A percentile compares a stretch with the other conserved stretches of the same genome.
Conservation (phyloP, 2,113 vertebrate genomes). For the Phrynosoma platyrhinos region DNA sequence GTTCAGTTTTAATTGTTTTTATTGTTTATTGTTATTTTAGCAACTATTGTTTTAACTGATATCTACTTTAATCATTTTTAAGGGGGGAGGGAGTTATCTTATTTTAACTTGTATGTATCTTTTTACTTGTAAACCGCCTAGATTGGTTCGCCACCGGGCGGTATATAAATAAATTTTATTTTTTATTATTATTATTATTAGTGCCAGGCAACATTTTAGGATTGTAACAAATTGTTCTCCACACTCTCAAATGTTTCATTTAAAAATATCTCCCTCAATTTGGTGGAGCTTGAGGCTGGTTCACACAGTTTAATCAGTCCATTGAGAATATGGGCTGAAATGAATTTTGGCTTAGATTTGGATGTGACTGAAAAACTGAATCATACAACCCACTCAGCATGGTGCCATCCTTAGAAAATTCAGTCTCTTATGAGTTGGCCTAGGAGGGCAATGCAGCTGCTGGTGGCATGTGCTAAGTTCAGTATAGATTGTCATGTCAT, state of each 20-base stretch:
- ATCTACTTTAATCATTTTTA: too few species aligned
- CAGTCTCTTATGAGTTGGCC: not conserved
- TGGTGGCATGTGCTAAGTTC: not conserved
- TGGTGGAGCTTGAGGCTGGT: not conserved
- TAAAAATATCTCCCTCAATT: not conserved
- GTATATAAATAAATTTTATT: too few species aligned
- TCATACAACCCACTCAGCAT: not conserved
- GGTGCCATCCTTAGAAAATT: not conserved
- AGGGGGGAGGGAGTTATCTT: too few species aligned
- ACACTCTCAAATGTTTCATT: not conserved
- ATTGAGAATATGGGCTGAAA: not conserved
- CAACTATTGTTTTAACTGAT: too few species aligned
- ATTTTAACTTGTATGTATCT: too few species aligned
- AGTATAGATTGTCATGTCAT: not conserved
- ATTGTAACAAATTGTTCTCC: not conserved
- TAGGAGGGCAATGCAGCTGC: not conserved
- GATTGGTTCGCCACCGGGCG: too few species aligned
- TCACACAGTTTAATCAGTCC: not conserved
- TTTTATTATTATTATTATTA: too few species aligned
- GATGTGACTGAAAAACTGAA: not conserved
- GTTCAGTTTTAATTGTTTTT: too few species aligned
- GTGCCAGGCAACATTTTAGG: constrained; percentile 1
- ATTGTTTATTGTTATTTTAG: too few species aligned
- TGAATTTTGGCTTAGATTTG: constrained; percentile 4
- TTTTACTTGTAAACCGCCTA: too few species aligned